Percentiles rank a stretch among this genome's conserved stretches.
Evolutionary conservation across 2,113 vertebrate species (phyloP).

Genomic region (Cygnus atratus): DNA sequence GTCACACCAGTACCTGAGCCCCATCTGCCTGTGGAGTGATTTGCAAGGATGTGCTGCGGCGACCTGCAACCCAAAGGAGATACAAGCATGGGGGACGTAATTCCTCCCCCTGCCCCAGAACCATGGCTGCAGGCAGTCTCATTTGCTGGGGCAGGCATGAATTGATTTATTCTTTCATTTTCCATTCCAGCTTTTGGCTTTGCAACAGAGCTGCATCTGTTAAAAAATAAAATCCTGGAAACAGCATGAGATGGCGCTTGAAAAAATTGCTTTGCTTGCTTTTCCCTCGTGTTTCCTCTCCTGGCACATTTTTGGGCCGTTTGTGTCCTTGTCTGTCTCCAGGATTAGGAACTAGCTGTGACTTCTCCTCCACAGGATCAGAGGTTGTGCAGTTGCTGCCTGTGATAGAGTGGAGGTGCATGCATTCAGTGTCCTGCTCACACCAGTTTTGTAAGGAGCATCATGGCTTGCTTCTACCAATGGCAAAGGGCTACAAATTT

Average conservation of each 20-base stretch:
- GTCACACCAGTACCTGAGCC: not conserved
- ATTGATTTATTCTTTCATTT: not conserved
- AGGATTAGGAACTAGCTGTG: not conserved
- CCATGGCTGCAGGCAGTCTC: not conserved
- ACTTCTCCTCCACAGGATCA: rapidly evolving
- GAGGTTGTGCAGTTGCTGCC: rapidly evolving
- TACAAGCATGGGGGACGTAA: rapidly evolving
- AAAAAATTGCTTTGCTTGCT: not conserved
- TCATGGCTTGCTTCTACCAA: not conserved
- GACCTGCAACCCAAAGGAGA: not conserved
- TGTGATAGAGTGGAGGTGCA: rapidly evolving
- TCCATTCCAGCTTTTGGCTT: not conserved
- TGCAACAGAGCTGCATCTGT: not conserved
- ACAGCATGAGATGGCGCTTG: rapidly evolving
- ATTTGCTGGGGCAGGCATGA: not conserved
- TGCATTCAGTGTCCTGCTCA: not conserved
- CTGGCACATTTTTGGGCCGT: not conserved
- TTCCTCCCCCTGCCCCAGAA: not conserved
- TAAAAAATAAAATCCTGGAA: not conserved
- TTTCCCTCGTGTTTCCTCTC: not conserved
- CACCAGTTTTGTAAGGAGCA: not conserved
- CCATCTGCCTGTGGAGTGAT: not conserved
- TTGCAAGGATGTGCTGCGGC: not conserved
- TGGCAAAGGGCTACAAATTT: not conserved
- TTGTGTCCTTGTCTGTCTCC: rapidly evolving